phyloP scores from a whole-genome alignment of 2,888 invertebrate genomes.

The Pristionchus exspectatus region DNA sequence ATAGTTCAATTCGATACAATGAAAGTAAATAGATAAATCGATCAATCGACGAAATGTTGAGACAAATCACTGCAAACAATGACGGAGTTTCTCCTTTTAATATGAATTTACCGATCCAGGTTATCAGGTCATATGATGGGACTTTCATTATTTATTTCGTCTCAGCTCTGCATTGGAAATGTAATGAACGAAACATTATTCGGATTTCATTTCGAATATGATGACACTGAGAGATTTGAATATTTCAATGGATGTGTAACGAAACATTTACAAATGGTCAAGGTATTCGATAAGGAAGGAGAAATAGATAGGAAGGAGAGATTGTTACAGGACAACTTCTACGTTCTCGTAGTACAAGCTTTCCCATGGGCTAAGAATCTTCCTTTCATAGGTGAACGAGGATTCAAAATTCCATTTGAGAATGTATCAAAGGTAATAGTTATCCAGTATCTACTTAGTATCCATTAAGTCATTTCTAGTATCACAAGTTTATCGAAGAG shows the following conservation, averaged over 20 bases:
- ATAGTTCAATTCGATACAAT: neutral
- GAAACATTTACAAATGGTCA: constrained; percentile 31
- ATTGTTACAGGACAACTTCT: constrained; percentile 18
- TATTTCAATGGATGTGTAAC: constrained; percentile 58
- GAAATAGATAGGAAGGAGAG: too few species aligned
- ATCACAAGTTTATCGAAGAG: constrained; percentile 50
- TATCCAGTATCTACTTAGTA: neutral
- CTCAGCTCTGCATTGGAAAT: constrained; percentile 67
- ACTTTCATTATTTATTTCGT: neutral
- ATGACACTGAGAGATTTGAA: constrained; percentile 60
- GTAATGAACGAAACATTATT: constrained; percentile 67
- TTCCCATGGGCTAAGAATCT: constrained; percentile 23
- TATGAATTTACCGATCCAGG: constrained; percentile 9
- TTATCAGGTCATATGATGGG: neutral
- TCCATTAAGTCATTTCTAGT: neutral
- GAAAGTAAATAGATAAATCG: neutral
- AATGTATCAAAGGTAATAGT: neutral
- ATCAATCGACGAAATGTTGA: constrained; percentile 34
- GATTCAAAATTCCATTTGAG: neutral
- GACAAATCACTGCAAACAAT: neutral
- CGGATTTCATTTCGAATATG: constrained; percentile 61
- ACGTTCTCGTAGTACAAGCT: neutral
- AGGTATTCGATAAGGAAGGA: neutral
- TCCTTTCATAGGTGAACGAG: constrained; percentile 9
- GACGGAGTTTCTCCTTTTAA: constrained; percentile 4